phyloP scores from a whole-genome alignment of 2,113 vertebrate species.

The Entelurus aequoreus region DNA sequence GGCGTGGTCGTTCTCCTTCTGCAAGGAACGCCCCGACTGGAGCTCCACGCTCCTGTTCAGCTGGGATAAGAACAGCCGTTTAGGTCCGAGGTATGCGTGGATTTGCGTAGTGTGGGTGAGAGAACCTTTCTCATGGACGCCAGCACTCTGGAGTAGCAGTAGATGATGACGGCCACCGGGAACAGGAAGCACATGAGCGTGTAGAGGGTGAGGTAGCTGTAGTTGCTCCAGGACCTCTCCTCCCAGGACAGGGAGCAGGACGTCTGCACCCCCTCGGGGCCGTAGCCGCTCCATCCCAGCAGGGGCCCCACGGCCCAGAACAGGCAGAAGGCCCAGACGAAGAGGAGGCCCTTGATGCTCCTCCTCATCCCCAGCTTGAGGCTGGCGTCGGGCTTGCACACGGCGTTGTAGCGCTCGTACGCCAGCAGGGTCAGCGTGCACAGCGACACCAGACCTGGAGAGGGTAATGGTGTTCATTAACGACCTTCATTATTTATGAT shows the following conservation, averaged over 20 bases:
- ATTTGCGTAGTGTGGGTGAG: not conserved
- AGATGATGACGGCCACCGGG: slow-evolving; percentile 55
- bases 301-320: slow-evolving; percentile 56
- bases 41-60: slow-evolving; percentile 71
- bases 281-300: slow-evolving; percentile 69
- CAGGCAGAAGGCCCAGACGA: slow-evolving; percentile 67
- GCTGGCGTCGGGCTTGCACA: slow-evolving; percentile 56
- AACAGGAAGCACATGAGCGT: slow-evolving; percentile 63
- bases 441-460: slow-evolving; percentile 65
- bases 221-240: slow-evolving; percentile 61
- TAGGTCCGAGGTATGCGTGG: not conserved
- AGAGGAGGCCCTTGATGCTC: slow-evolving; percentile 48
- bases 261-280: slow-evolving; percentile 60
- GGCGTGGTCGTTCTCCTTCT: slow-evolving; percentile 62
- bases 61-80: slow-evolving; percentile 30
- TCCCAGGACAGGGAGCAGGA: slow-evolving; percentile 67
- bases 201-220: slow-evolving; percentile 69
- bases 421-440: slow-evolving; percentile 65
- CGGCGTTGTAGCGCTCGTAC: slow-evolving; percentile 63
- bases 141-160: slow-evolving; percentile 64
- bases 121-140: slow-evolving; percentile 53
- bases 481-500: no score
- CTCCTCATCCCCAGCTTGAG: slow-evolving; percentile 55
- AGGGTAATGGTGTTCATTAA: not conserved
- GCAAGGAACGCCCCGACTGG: slow-evolving; percentile 61